A percentile compares a stretch with the other conserved stretches of the same genome.
Conservation (phyloP, 2,888 invertebrate genomes). For the Julus scandinavius region DNA sequence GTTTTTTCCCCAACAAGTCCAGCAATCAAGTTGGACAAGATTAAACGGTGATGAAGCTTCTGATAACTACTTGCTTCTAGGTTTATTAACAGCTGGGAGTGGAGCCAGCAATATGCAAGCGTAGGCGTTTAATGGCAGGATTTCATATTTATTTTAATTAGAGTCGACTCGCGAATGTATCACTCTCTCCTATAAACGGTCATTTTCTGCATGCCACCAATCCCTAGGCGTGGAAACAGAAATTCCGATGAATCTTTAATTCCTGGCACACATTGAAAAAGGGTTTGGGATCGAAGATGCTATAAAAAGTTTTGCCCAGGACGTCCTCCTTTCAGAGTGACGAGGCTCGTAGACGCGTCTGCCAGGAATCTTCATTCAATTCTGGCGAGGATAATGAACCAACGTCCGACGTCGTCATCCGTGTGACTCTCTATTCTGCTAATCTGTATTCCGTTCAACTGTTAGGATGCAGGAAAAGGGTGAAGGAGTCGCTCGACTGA, state of each 20-base stretch:
- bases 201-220: too few species aligned
- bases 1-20: too few species aligned
- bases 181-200: too few species aligned
- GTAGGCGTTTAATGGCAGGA: constrained; percentile 11
- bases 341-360: background rate
- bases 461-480: background rate
- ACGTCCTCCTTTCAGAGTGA: background rate
- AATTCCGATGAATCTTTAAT: too few species aligned
- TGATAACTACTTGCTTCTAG: too few species aligned
- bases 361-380: background rate
- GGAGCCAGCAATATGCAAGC: background rate
- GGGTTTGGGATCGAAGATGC: too few species aligned
- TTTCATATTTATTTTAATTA: background rate
- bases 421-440: background rate
- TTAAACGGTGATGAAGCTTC: too few species aligned
- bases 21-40: too few species aligned
- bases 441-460: background rate
- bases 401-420: background rate
- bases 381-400: background rate
- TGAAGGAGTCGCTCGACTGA: background rate
- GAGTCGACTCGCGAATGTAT: background rate
- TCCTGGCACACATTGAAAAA: too few species aligned
- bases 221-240: too few species aligned
- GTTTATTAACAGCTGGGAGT: too few species aligned
- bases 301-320: background rate